Percentiles rank a stretch among this genome's conserved stretches.
Conservation (phyloP, 92 coral and sea anemone species). For the Porites cylindrica region DNA sequence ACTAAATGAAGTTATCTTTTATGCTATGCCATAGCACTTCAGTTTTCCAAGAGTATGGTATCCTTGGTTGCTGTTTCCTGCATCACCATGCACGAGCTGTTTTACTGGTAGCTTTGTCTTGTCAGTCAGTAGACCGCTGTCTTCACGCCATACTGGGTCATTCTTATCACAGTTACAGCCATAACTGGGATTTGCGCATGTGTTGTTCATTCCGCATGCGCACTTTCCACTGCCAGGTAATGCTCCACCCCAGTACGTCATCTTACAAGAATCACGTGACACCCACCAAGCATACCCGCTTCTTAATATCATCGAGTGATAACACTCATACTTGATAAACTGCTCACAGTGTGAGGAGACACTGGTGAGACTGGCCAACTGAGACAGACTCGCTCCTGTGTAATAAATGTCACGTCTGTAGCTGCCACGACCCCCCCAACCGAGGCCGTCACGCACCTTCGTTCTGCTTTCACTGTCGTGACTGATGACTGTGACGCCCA, state of each 20-base stretch:
- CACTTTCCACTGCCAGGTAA: constrained; percentile 53
- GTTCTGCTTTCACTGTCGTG: constrained; percentile 61
- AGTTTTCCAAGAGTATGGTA: constrained; percentile 49
- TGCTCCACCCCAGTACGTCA: constrained; percentile 53
- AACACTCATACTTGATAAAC: constrained; percentile 18
- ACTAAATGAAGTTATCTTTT: background rate
- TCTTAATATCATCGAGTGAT: background rate
- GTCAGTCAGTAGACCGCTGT: constrained; percentile 56
- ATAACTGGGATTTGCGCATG: constrained; percentile 27
- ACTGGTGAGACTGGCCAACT: constrained; percentile 25
- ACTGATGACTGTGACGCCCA: constrained; percentile 55
- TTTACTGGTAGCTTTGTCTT: constrained; percentile 39
- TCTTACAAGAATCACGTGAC: constrained; percentile 35
- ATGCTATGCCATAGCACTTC: constrained; percentile 39
- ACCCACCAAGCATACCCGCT: constrained; percentile 64
- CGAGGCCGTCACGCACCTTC: constrained; percentile 22
- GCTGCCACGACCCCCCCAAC: constrained; percentile 5
- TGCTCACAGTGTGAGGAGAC: constrained; percentile 39
- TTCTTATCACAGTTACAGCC: constrained; percentile 63
- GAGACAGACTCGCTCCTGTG: constrained; percentile 30
- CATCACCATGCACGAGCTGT: constrained; percentile 33
- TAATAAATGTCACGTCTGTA: constrained; percentile 22
- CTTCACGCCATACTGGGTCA: constrained; percentile 54
- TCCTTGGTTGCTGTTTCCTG: constrained; percentile 1
- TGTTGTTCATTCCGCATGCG: constrained; percentile 72